These are phyloP conservation scores for Peromyscus melanophrys DNA, from an alignment of 2,797 vertebrate genomes.

Conservation along the genomic window DNA sequence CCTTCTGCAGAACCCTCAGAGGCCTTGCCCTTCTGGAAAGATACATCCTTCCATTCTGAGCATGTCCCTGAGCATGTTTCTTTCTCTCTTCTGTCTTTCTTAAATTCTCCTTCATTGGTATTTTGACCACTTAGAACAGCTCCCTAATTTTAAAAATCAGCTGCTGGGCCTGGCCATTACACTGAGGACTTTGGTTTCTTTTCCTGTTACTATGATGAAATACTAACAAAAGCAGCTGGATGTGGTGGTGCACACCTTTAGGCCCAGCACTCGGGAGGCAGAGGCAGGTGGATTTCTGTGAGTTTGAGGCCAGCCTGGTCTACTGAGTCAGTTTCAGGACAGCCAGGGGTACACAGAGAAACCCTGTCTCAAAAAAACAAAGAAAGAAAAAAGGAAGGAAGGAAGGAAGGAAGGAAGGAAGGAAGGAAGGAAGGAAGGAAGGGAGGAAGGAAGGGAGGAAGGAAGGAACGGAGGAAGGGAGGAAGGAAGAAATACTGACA, in stretches of 20 bases:
- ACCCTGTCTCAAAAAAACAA: neutral
- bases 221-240: neutral
- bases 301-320: neutral
- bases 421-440: too few relatives aligned
- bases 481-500: neutral
- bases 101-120: neutral
- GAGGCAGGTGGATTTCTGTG: neutral
- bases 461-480: too few relatives aligned
- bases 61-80: too few relatives aligned
- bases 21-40: fast-evolving
- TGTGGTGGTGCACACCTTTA: neutral
- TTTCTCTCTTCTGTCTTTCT: neutral
- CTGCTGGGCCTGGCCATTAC: neutral
- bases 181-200: neutral
- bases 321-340: neutral
- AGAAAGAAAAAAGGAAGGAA: too few relatives aligned
- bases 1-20: neutral
- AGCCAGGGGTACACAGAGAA: neutral
- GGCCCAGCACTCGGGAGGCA: neutral
- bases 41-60: neutral
- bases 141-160: neutral
- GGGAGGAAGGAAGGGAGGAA: too few relatives aligned
- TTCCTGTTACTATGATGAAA: neutral
- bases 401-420: too few relatives aligned
- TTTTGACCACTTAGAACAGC: neutral